Evolutionary conservation across 2,888 invertebrate genomes (phyloP).

Genomic region (Villa cingulata): DNA sequence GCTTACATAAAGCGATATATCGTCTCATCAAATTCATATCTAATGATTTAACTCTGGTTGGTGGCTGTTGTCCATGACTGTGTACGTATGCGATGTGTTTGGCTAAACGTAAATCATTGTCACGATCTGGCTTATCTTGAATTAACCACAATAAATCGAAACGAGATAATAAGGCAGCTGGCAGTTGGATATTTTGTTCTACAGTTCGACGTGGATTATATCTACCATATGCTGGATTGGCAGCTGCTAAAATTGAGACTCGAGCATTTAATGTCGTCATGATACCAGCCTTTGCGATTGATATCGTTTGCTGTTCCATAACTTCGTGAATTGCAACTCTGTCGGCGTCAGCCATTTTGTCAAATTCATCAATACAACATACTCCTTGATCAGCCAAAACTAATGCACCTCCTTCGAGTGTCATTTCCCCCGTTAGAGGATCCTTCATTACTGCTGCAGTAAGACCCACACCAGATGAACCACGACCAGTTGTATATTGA

Average conservation of each 20-base stretch:
- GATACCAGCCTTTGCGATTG: constrained; percentile 97
- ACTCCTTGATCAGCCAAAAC: constrained; percentile 94
- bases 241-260: constrained; percentile 94
- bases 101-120: constrained; percentile 68
- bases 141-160: constrained; percentile 96
- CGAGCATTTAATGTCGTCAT: constrained; percentile 97
- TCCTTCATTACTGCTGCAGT: constrained; percentile 98
- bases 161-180: constrained; percentile 90
- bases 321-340: constrained; percentile 95
- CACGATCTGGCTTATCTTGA: constrained; percentile 61
- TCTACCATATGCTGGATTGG: constrained; percentile 96
- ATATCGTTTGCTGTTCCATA: constrained; percentile 99
- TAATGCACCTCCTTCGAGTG: constrained; percentile 89
- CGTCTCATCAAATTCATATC: constrained; percentile 88
- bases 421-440: constrained; percentile 94
- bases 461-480: constrained; percentile 95
- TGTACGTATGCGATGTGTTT: constrained; percentile 98
- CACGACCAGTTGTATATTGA: constrained; percentile 93
- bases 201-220: constrained; percentile 92
- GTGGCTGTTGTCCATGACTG: constrained; percentile 79
- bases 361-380: constrained; percentile 99
- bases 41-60: constrained; percentile 55
- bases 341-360: constrained; percentile 96
- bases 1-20: constrained; percentile 83
- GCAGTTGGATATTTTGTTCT: constrained; percentile 95